Evolutionary conservation across 2,797 vertebrate genomes (phyloP).

Genomic region (Arrhamphus sclerolepis): DNA sequence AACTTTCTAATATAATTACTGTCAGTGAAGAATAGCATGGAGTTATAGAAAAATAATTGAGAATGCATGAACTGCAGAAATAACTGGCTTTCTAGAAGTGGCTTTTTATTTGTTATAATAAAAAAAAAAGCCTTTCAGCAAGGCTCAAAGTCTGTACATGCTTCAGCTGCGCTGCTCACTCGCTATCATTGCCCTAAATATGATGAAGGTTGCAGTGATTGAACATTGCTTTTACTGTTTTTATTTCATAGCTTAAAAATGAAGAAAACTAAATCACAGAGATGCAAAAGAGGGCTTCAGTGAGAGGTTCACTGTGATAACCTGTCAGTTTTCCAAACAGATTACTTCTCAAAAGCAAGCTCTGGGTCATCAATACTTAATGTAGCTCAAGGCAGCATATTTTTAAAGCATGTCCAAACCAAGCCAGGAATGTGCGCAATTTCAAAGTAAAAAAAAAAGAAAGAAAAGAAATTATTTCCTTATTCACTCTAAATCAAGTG

Average conservation of each 20-base stretch:
- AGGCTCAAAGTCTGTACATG: constrained; percentile 43
- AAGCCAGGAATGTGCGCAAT: constrained; percentile 71
- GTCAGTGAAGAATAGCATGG: too few species aligned
- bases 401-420: constrained; percentile 71
- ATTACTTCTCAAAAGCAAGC: constrained; percentile 17
- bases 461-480: constrained; percentile 37
- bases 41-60: too few species aligned
- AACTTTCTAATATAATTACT: too few species aligned
- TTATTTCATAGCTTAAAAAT: neutral
- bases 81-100: too few species aligned
- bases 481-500: constrained; percentile 35
- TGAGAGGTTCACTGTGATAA: constrained; percentile 9
- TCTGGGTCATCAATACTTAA: constrained; percentile 31
- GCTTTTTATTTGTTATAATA: too few species aligned
- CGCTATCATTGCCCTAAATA: neutral
- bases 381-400: constrained; percentile 54
- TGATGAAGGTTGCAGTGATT: neutral
- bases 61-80: too few species aligned
- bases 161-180: constrained; percentile 1
- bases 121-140: constrained; percentile 7
- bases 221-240: neutral
- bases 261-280: neutral
- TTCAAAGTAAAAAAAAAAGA: constrained; percentile 41
- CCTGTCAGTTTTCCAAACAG: too few species aligned
- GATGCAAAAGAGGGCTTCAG: constrained; percentile 1